A percentile compares a stretch with the other conserved stretches of the same genome.
These are phyloP conservation scores for Drosophila subpulchrella DNA, from an alignment of 1,140 invertebrate species.

Conservation along the genomic window DNA sequence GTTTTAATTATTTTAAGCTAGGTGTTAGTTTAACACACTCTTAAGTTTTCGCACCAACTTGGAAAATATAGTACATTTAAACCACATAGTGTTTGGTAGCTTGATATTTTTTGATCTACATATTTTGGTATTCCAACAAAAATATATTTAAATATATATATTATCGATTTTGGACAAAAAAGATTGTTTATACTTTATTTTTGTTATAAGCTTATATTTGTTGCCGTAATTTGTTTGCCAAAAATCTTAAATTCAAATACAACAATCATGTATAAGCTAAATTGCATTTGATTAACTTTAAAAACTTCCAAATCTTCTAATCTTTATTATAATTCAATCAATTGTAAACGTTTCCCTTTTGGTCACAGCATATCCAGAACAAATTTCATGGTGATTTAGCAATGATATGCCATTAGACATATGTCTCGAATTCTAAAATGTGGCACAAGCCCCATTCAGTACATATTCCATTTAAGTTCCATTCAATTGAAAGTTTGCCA, in stretches of 20 bases:
- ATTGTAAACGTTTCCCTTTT: background rate
- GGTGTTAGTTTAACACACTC: constrained; percentile 3
- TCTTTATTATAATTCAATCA: background rate
- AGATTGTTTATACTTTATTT: background rate
- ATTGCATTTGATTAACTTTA: background rate
- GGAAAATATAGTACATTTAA: background rate
- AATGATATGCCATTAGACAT: constrained; percentile 32
- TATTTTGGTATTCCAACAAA: no score
- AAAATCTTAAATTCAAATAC: no score
- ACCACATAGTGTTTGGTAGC: background rate
- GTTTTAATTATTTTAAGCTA: background rate
- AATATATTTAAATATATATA: background rate
- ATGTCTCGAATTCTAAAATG: constrained; percentile 27
- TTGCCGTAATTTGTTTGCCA: no score
- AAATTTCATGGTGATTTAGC: constrained; percentile 10
- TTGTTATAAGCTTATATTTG: no score
- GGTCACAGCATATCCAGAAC: constrained; percentile 3
- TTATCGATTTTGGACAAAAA: background rate
- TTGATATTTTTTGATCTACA: no score
- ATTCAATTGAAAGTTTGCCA: constrained; percentile 46
- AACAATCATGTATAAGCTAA: background rate
- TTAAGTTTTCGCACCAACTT: constrained; percentile 8
- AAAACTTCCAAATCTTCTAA: background rate
- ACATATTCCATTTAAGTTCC: constrained; percentile 47
- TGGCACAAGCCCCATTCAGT: constrained; percentile 35